Base-by-base conservation (phyloP, 2,888 invertebrate genomes). In the Microctonus hyperodae region DNA sequence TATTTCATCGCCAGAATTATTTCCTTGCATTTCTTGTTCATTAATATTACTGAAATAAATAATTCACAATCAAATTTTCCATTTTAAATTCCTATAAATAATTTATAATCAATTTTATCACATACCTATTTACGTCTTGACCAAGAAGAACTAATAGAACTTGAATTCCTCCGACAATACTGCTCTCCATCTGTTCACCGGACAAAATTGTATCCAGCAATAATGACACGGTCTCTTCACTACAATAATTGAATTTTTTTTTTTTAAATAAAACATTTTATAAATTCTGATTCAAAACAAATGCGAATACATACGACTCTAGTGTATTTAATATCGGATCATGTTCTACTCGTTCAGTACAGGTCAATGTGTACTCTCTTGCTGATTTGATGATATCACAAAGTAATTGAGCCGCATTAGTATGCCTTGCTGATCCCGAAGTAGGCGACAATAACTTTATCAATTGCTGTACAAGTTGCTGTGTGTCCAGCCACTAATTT, bases 361-460 rank as follows among this genome's bases (percentile, higher is more conserved):
- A 86, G 74, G 86, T 88, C 70, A 79, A 76, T 75, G 86, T 86
- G 78, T 88, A 87, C 77, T 89, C 88, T 74, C 90, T 87, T 70
- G 90, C 88, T 80, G 88, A 88, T 77, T 88, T 87, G 74, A 95
- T 89, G 81, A 96, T 91, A 86, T 96, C 95, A 86, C 93, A 92
- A 78, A 97, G 88, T 84, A 96, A 89, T 85, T 94, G 92, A 76
- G 95, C 90, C 78, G 94, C 94, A 87, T 96, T 96, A 79, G 89
- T 89, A 81, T 96, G 94, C 78, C 92, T 91, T 78, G 92, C 92
- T 76, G 89, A 87, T 78, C 92, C 90, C 74, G 89, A 85, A 73
- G 89, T 87, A 71, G 90, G 88, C 77, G 90, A 87, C 78, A 91
- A 86, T 75, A 90, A 83, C 72, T 85, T 87, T 70, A 91, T 87